A percentile compares a stretch with the other conserved stretches of the same genome.
These are phyloP conservation scores for Prosopocoilus inquinatus DNA, from an alignment of 2,888 invertebrate genomes.

Conservation along the genomic window DNA sequence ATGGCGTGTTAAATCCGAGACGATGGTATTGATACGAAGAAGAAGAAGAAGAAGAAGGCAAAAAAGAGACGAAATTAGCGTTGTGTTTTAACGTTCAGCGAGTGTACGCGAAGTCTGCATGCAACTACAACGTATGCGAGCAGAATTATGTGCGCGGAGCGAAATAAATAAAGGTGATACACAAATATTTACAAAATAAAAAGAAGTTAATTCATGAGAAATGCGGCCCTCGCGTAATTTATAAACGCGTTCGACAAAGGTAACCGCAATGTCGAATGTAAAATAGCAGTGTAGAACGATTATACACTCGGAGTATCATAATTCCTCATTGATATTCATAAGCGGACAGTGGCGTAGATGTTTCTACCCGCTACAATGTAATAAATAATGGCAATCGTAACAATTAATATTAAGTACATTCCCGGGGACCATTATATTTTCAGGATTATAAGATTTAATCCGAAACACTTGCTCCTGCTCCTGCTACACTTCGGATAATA, in stretches of 20 bases:
- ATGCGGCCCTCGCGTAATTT: constrained; percentile 43
- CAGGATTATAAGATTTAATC: constrained; percentile 17
- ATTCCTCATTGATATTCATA: constrained; percentile 47
- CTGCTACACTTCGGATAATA: constrained; percentile 10
- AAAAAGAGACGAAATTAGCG: constrained; percentile 7
- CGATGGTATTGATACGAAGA: too few species aligned
- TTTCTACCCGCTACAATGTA: constrained; percentile 28
- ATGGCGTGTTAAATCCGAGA: too few species aligned
- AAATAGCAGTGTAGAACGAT: constrained; percentile 46
- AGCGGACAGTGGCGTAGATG: constrained; percentile 44
- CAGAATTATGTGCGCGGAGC: constrained; percentile 39
- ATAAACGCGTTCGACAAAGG: constrained; percentile 45
- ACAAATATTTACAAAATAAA: constrained; percentile 48
- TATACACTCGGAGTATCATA: constrained; percentile 45
- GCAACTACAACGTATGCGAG: constrained; percentile 4
- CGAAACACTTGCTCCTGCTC: constrained; percentile 14
- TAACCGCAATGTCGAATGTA: constrained; percentile 45
- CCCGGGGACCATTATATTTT: constrained; percentile 20
- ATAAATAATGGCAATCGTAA: constrained; percentile 32
- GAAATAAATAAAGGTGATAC: constrained; percentile 48
- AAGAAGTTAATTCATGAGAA: constrained; percentile 39
- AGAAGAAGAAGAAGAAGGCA: too few species aligned
- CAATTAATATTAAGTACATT: constrained; percentile 33
- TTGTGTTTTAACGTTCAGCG: neutral
- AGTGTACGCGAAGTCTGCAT: constrained; percentile 12